Evolutionary conservation across 92 coral and sea anemone genomes (phyloP), one percentile per base, ranked within the genome.

Genomic region (Micromussa lordhowensis): DNA sequence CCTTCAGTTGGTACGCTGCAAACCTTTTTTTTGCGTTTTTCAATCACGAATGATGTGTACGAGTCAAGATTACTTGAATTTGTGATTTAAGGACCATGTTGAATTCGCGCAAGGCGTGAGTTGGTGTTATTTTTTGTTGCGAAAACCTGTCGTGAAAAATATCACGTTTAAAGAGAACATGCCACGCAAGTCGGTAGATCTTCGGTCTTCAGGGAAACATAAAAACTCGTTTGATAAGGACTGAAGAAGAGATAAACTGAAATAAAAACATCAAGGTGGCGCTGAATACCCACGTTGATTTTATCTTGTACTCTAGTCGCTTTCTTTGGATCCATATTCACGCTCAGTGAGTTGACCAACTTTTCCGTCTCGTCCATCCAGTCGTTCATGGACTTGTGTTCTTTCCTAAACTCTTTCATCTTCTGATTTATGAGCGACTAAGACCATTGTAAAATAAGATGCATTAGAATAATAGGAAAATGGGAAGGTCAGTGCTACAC

Each of bases 301-400:
- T 90, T 91, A 85, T 90, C 96, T 15, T 93, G 95, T 29, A 95
- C 88, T 54, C 89, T 88, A 1, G 96, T 91, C 6, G 98, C 99
- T 24, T 86, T 94, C 72, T 94, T 92, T 16, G 98, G 89, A 77
- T 93, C 95, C 96, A 93, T 96, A 64, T 91, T 92, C 24, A 92
- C 83, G 1, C 91, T 79, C 35, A 96, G 94, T 1, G 91, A 90
- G 48, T 91, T 89, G 9, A 96, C 90, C 19, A 96, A 88, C 72
- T 70, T 89, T 88, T 97, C 98, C 1, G 96, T 87, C 58, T 90
- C 93, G 69, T 97, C 99, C 95, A 97, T 97, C 94, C 98, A 97
- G 38, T 91, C 94, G 24, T 90, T 90, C 49, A 96, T 94, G 3
- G 92, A 3, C 54, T 84, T 74, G 73, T 74, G 58, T 75, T 84